Evolutionary conservation across 2,888 invertebrate genomes (phyloP), one percentile per base, ranked within the genome.

Genomic region (Scaptomyza cyrtandrae): DNA sequence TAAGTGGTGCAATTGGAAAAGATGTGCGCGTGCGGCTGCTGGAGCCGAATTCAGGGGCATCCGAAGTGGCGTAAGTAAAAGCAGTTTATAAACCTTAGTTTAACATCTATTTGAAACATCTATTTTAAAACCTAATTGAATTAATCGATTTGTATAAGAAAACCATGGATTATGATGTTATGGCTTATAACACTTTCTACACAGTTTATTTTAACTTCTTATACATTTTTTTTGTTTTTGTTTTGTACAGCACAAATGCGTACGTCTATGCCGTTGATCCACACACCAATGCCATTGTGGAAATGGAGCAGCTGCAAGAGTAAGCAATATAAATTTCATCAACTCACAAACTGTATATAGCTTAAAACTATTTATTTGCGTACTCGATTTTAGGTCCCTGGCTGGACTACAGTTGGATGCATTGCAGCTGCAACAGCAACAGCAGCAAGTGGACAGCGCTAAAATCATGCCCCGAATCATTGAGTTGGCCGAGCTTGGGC

Each of bases 221-320:
- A 37, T 33, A 33, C 13, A 33, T 33, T 33, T 6, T 11, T 9
- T 16, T 6, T 11, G 5, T 16, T 9, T 7, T 6, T n/a, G 10
- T 10, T 24, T 7, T 10, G 9, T 11, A 74, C 93, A 97, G 97
- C 54, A 97, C 97, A 27, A 97, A 97, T 85, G 94, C 97, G 93
- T 97, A 96, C 84, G 93, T 97, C 64, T 97, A 97, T 88, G 97
- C 96, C 2, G 95, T 97, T 19, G 97, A 97, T 92, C 96, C 96
- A 1, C 93, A 95, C 76, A 94, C 96, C 6, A 97, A 97, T 88
- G 94, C 96, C 0, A 95, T 97, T 60, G 94, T 97, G 48, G 96
- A 97, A 88, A 96, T 96, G 94, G 96, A 96, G 64, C 94, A 95
- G 6, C 91, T 97, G 33, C 96, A 96, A 91, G 95, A 94, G 96